Base-by-base conservation (phyloP, 2,888 invertebrate species). In the Hedya salicella region DNA sequence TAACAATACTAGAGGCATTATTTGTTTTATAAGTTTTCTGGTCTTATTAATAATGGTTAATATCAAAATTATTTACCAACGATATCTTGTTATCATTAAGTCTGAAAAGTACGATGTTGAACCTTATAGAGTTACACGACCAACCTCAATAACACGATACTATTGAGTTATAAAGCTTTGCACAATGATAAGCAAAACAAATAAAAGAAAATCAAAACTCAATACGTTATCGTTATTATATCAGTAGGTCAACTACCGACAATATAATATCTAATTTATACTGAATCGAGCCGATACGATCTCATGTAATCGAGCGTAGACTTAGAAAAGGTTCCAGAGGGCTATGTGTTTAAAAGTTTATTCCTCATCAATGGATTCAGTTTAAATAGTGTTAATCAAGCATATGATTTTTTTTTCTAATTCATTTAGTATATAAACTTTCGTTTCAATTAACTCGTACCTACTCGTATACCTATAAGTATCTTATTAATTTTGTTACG, bases 231-330 rank as follows among this genome's bases (percentile, higher is more conserved):
- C 11, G 9, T 30, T 54, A 36, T 36, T 25, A 14, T 62, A 52
- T 42, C 44, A 32, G 52, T 32, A 32, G 42, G 36, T 46, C 14
- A 11, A 25, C 14, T 62, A 62, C 53, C 39, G n/a, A 40, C 48
- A 54, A 62, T 17, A 25, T 1, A 54, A 62, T 17, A 25, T 1
- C 50, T 52, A 61, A 61, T 52, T 61, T 61, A 46, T 46, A 62
- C 48, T 19, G 25, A 48, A 39, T 32, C 11, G 21, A n/a, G 36
- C 36, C 5, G 57, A 50, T 36, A 59, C 32, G 30, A 52, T 57
- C 50, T 52, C 36, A n/a, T 6, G 64, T 21, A 25, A 52, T 42
- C 17, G 17, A 49, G 11, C 30, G 42, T 56, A 49, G 39, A 32
- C 30, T 21, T 53, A 46, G 4, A 53, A 53, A n/a, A 62, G 4